Evolutionary conservation across 2,113 vertebrate genomes (phyloP), one percentile per base, ranked within the genome.

Genomic region (Dascyllus trimaculatus): DNA sequence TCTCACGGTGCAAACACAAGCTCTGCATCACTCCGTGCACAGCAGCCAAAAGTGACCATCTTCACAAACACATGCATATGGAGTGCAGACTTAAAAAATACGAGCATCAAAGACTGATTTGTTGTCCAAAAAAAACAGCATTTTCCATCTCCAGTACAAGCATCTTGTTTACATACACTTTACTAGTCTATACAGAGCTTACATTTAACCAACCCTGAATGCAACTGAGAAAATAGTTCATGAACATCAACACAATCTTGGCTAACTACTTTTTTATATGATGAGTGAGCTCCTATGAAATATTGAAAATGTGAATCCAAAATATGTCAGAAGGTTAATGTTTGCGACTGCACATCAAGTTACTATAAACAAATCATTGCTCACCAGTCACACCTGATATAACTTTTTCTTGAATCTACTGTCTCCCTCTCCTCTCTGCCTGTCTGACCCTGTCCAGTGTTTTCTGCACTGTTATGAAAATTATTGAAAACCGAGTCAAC

Each of bases 1-100:
- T 82, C 79, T 84, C 70, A 63, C 72, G 75, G 80, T 52, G 46
- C 85, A 80, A 79, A 71, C 78, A 57, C 64, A 65, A 73, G 35
- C 84, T 72, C 68, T 58, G 72, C 70, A 62, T 54, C 38, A 18
- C 62, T 85, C 21, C 38, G 2, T 52, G 43, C 53, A 78, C 15
- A 60, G 25, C 51, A 51, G 71, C 40, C 48, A 71, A 26, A 71
- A 52, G 40, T 59, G 68, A 35, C 26, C 19, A 9, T 25, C 22
- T 49, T 68, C 9, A 43, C 53, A 29, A 22, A 26, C 32, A 24
- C 17, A 21, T 51, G 15, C 8, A 65, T 40, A 21, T 24, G 5
- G 35, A 65, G 63, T 57, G 2, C 26, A 49, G 22, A 48, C 1
- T 15, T 43, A 32, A 25, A 19, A 40, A 19, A 9, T 51, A 11